Evolutionary conservation across 2,797 vertebrate species (phyloP), one percentile per base, ranked within the genome.

Genomic region (Lates japonicus): DNA sequence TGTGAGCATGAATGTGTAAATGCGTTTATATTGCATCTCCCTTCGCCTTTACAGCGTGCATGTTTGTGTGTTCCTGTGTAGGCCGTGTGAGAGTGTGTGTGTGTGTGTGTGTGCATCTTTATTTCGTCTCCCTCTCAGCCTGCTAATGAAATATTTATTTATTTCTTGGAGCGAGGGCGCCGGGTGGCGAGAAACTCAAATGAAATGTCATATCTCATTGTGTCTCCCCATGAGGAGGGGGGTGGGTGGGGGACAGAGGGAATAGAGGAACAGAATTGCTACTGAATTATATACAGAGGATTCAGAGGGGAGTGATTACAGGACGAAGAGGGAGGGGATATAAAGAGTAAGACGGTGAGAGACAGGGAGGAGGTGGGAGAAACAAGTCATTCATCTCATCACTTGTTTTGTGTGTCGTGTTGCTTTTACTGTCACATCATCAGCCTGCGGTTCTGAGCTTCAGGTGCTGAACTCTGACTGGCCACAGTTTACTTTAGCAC

Each of bases 71-170:
- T 42, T 42, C 25, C n/a, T 11, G 51, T 42, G 25, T 44, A 17
- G n/a, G 42, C 14, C 11, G 51, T 3, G 41, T 44, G 66, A n/a
- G 33, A 16, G 79, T 62, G 14, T 42, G 52, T 4, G 49, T 41
- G 65, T n/a, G 37, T 22, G 78, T 68, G 86, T 2, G 48, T 11
- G 65, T 17, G 70, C 82, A 80, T 86, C 84, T 87, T 84, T 88
- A 86, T 86, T 90, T 78, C 60, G 25, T 72, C 85, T 84, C 59
- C 88, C 95, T 95, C 95, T 96, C 95, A 95, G 92, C 70, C 85
- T 89, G 92, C 94, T 95, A 92, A 91, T 93, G 84, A 92, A 90
- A 95, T 95, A 96, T 97, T 97, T 97, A 95, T 97, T 97, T 97
- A 97, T 97, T 97, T 97, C 94, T 95, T 1, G 52, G 76, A 81